Base-by-base conservation (phyloP, 2,888 invertebrate genomes). In the Agriotes lineatus region DNA sequence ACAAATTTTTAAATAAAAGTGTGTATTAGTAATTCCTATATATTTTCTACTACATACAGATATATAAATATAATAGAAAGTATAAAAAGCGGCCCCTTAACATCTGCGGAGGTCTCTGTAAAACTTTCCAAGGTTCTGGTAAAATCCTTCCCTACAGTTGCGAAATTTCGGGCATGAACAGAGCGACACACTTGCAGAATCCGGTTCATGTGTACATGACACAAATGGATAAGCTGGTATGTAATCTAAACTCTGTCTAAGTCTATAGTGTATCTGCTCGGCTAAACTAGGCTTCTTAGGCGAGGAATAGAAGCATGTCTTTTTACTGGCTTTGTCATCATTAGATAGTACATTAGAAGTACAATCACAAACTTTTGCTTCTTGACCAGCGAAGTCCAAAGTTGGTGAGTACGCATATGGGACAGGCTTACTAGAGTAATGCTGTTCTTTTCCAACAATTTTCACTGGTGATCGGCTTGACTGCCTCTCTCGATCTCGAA, bases 181-280 rank as follows among this genome's bases (percentile, higher is more conserved):
- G 22, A 35, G n/a, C 12, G 45, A 16, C n/a, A 42, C 39, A 4
- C 7, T 56, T 14, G 22, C 45, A 9, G 45, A 37, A 1, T 19
- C 37, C 1, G 20, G n/a, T n/a, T n/a, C n/a, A n/a, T n/a, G n/a
- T n/a, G n/a, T n/a, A 14, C 20, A 4, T 2, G 2, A 6, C 20
- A 10, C 20, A 0, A 5, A 4, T 6, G 10, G 12, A 33, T 18
- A 52, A 10, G 44, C 9, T 12, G 48, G 35, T 33, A 18, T 35
- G 25, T 62, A 67, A 57, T 71, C 70, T 33, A 74, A 64, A 20
- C 74, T 69, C 54, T 70, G 57, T 45, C 57, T 69, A 4, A 75
- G 60, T 45, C 74, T 60, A 10, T 62, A 61, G 48, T 74, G 75
- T 30, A 76, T 67, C 62, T 71, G 67, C 63, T 72, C 62, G 18